phyloP scores from a whole-genome alignment of 2,797 vertebrate species.

The Microctenopoma stevenorrisi region DNA sequence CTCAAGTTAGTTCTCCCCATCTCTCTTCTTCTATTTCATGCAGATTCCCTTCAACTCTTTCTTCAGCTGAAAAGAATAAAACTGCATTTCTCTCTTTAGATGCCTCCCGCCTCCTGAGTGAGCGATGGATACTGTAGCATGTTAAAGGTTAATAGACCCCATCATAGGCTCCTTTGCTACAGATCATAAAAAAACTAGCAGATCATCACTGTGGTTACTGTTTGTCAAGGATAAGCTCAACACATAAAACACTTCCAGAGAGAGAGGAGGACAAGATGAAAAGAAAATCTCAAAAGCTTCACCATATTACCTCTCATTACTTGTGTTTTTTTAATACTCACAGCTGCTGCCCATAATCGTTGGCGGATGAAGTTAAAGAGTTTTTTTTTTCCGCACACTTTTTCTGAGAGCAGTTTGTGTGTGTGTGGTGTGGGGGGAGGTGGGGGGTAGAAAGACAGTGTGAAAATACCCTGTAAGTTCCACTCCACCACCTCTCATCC shows the following conservation, averaged over 20 bases:
- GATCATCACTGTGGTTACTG: conserved; percentile 15
- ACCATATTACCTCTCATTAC: not conserved
- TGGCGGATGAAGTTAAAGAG: not conserved
- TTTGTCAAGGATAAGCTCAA: conserved; percentile 34
- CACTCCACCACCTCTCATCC: conserved; percentile 57
- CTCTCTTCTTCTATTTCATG: too few relatives aligned
- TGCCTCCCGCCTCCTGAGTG: conserved; percentile 7
- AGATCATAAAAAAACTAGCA: conserved; percentile 44
- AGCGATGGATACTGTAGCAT: conserved; percentile 40
- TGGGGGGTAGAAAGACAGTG: conserved; percentile 13
- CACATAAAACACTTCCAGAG: conserved; percentile 5
- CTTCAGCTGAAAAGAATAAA: not conserved
- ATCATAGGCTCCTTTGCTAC: conserved; percentile 13
- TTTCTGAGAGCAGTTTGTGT: not conserved
- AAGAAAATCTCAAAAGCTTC: not conserved
- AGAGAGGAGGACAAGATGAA: not conserved
- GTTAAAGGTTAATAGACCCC: conserved; percentile 53
- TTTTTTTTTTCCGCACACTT: not conserved
- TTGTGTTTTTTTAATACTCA: not conserved
- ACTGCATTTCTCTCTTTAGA: too few relatives aligned
- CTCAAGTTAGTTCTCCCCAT: too few relatives aligned
- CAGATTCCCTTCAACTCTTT: not conserved
- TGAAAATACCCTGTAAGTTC: conserved; percentile 61
- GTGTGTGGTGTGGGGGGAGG: not conserved
- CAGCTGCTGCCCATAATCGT: not conserved